Base-by-base conservation (phyloP, 2,797 vertebrate genomes). In the Galagoides demidoff region DNA sequence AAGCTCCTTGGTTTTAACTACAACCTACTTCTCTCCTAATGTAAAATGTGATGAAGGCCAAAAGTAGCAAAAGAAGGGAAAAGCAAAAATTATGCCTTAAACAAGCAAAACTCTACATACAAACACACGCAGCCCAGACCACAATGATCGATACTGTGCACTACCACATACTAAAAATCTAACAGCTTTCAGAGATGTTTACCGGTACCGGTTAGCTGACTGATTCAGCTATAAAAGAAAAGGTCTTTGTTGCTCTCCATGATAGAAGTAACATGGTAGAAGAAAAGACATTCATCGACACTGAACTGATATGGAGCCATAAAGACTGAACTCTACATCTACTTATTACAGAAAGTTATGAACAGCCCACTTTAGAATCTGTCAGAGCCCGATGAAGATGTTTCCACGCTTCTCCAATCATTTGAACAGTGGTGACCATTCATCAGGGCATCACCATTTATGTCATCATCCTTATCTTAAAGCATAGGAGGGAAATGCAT, bases 381-480 rank as follows among this genome's bases (percentile, higher is more conserved):
- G 27, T 29, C 64, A 55, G 57, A 90, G 25, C 23, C 64, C 13
- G 71, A 5, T 0, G 13, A 93, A 90, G 88, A 71, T 2, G 52
- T 95, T 95, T 95, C 83, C 89, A 94, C 82, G 31, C 78, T 96
- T 92, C 43, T 95, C 94, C 82, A 59, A 3, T 95, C 45, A 87
- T 27, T 77, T 73, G 52, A 97, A 96, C 78, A 97, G 93, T 93
- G 89, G 76, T 76, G 91, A 43, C 52, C 84, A 96, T 97, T 98
- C 96, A 96, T 97, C 63, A 95, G n/a, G 29, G 39, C 29, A 82
- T 97, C 94, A 59, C 78, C 45, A 86, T 97, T 98, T 73, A 96
- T 96, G 97, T 96, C 96, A 96, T 76, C 93, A 7, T 94, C 93
- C 97, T 83, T 57, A 63, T 97, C 95, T 95, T 95, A 63, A 68